Conservation (phyloP, 1,140 invertebrate species). For the Anoplophora glabripennis region DNA sequence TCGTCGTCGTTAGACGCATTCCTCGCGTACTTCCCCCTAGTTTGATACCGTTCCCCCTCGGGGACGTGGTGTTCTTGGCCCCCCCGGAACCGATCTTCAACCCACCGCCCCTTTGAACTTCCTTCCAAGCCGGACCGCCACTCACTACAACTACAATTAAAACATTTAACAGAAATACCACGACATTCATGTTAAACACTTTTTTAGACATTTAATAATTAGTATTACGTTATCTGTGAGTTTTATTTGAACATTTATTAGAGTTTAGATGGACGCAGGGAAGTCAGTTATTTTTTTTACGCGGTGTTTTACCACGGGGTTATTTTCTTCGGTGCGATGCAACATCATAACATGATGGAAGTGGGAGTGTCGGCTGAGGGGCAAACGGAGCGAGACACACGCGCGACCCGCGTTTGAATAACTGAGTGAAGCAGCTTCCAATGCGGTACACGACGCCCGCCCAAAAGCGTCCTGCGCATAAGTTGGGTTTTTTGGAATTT, state of each 20-base stretch:
- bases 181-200: not conserved
- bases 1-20: conserved; percentile 37
- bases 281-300: not conserved
- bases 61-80: conserved; percentile 36
- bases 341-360: conserved; percentile 6
- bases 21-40: conserved; percentile 40
- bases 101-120: conserved; percentile 48
- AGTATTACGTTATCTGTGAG: not conserved
- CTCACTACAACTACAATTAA: conserved; percentile 48
- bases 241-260: not conserved
- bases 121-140: conserved; percentile 49
- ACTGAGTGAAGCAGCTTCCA: conserved; percentile 14
- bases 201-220: not conserved
- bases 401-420: not conserved
- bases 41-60: conserved; percentile 39
- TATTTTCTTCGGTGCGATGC: not conserved
- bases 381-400: not conserved
- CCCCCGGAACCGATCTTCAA: conserved; percentile 46
- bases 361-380: conserved; percentile 10
- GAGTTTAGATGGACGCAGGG: not conserved
- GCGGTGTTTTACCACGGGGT: not conserved
- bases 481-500: conserved; percentile 10
- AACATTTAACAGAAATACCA: conserved; percentile 40
- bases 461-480: conserved; percentile 9
- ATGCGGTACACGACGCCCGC: conserved; percentile 5